Percentiles rank a stretch among this genome's conserved stretches.
Conservation (phyloP, 2,797 vertebrate species). For the Gymnocypris eckloni region DNA sequence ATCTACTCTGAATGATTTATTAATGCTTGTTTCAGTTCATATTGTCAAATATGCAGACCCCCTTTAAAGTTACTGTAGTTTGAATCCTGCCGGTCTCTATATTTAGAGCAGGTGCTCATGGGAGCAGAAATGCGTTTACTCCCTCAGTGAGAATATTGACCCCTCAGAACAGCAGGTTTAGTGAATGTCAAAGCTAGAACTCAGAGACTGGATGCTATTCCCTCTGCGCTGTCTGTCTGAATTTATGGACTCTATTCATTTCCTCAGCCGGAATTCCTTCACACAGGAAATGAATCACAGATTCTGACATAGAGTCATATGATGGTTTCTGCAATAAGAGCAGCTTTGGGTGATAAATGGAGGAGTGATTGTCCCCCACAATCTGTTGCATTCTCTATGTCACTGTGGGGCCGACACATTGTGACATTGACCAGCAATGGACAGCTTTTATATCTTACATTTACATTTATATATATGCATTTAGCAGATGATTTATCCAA, state of each 20-base stretch:
- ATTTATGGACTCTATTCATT: slow-evolving; percentile 80
- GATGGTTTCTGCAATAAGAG: slow-evolving; percentile 75
- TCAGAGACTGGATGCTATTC: slow-evolving; percentile 28
- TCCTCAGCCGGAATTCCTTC: slow-evolving; percentile 71
- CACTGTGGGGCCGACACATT: slow-evolving; percentile 42
- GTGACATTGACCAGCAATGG: background rate
- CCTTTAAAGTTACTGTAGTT: background rate
- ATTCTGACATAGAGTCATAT: slow-evolving; percentile 76
- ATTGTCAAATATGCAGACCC: background rate
- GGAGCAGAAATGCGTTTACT: slow-evolving; percentile 19
- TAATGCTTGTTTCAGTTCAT: background rate
- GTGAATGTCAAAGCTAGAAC: slow-evolving; percentile 22
- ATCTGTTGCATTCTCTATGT: slow-evolving; percentile 75
- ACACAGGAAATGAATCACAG: slow-evolving; percentile 80
- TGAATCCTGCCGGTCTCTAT: background rate
- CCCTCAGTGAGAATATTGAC: slow-evolving; percentile 19
- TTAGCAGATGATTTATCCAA: no score
- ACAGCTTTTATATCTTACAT: background rate
- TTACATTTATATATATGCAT: no score
- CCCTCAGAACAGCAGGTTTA: slow-evolving; percentile 27
- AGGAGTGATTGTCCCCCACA: slow-evolving; percentile 74
- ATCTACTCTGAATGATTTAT: background rate
- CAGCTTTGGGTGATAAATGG: slow-evolving; percentile 69
- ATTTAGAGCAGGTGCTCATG: background rate
- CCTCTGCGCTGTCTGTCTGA: slow-evolving; percentile 76